A percentile compares a stretch with the other conserved stretches of the same genome.
phyloP scores from a whole-genome alignment of 2,113 vertebrate species.

The Melospiza georgiana region DNA sequence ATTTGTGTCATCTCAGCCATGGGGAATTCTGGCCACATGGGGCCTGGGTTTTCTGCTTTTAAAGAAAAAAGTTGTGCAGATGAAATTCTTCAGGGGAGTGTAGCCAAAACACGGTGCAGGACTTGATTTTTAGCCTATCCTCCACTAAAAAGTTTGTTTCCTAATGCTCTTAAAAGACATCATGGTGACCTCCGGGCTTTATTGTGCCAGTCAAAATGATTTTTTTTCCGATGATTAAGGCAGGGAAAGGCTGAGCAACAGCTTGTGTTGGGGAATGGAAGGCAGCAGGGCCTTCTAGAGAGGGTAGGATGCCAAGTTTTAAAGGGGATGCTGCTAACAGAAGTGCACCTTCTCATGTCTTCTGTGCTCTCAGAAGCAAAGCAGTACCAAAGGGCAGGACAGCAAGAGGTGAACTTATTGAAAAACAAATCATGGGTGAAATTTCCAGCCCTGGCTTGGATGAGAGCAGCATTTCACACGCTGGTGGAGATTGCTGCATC shows the following conservation, averaged over 20 bases:
- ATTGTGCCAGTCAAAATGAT: not conserved
- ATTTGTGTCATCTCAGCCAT: not conserved
- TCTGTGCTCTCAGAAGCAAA: not conserved
- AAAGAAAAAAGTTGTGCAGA: not conserved
- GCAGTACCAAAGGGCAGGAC: not conserved
- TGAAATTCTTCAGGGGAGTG: not conserved
- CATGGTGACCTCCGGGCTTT: not conserved
- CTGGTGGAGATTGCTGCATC: not conserved
- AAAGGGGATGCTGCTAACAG: not conserved
- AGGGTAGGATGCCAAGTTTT: not conserved
- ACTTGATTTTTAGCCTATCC: not conserved
- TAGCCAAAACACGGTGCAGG: not conserved
- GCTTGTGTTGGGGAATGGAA: not conserved
- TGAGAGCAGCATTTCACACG: not conserved
- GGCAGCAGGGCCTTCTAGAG: not conserved
- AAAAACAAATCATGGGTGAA: constrained; percentile 26
- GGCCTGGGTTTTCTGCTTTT: not conserved
- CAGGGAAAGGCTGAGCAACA: not conserved
- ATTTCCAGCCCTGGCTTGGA: not conserved
- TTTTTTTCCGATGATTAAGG: not conserved
- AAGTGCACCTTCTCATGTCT: not conserved
- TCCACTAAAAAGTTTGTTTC: not conserved
- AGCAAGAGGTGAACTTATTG: not conserved
- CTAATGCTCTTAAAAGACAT: not conserved
- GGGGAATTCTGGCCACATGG: not conserved